Evolutionary conservation across 2,113 vertebrate species (phyloP).

Genomic region (Leptobrachium leishanense): DNA sequence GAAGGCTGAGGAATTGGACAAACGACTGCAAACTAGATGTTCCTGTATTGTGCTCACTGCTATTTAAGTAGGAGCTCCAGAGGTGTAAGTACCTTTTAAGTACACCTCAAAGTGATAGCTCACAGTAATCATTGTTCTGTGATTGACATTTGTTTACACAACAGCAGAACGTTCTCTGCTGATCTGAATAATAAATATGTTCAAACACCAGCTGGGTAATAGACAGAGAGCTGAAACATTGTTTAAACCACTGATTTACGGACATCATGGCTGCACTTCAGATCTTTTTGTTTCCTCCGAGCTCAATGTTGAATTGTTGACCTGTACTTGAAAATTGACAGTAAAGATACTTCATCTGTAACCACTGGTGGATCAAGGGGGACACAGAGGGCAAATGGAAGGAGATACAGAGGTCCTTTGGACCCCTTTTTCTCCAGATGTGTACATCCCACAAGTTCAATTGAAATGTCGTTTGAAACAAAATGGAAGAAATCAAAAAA

Average conservation of each 20-base stretch:
- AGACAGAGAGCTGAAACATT: slow-evolving; percentile 84
- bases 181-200: slow-evolving; percentile 84
- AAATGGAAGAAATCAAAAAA: no score
- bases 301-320: slow-evolving; percentile 71
- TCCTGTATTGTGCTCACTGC: slow-evolving; percentile 78
- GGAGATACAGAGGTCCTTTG: no score
- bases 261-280: slow-evolving; percentile 71
- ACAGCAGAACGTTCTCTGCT: slow-evolving; percentile 77
- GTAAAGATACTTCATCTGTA: background rate
- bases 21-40: slow-evolving; percentile 70
- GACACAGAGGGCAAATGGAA: no score
- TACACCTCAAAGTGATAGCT: slow-evolving; percentile 81
- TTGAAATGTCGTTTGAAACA: no score
- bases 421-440: no score
- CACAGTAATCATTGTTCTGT: slow-evolving; percentile 82
- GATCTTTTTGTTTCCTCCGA: slow-evolving; percentile 52
- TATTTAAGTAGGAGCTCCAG: slow-evolving; percentile 79
- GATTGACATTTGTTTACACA: slow-evolving; percentile 86
- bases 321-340: slow-evolving; percentile 58
- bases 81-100: slow-evolving; percentile 75
- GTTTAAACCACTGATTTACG: slow-evolving; percentile 82
- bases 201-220: slow-evolving; percentile 84
- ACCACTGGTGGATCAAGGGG: no score
- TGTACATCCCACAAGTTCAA: no score
- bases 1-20: slow-evolving; percentile 71